phyloP scores from a whole-genome alignment of 2,888 invertebrate genomes.

The Ophion ellenae region DNA sequence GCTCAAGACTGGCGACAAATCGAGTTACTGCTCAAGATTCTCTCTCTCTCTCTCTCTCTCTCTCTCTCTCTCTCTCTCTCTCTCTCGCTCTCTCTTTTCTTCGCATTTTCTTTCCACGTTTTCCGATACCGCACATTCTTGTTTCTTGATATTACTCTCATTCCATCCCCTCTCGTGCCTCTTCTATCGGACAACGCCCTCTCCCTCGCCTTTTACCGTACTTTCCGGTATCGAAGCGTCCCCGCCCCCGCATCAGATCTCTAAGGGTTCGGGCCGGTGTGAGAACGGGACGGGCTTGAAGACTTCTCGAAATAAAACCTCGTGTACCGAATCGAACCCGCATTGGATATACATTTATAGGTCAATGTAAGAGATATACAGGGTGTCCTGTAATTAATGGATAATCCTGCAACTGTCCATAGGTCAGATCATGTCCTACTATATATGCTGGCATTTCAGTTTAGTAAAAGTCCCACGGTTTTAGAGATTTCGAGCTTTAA shows the following conservation, averaged over 20 bases:
- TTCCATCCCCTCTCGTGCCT: constrained; percentile 12
- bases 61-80: constrained; percentile 60
- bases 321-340: constrained; percentile 18
- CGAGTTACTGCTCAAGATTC: constrained; percentile 79
- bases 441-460: too few relatives aligned
- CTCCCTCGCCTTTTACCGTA: constrained; percentile 61
- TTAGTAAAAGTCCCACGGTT: too few relatives aligned
- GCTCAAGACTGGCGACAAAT: constrained; percentile 81
- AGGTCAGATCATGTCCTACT: too few relatives aligned
- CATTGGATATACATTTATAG: neutral
- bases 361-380: too few relatives aligned
- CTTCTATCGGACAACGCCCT: constrained; percentile 28
- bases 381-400: too few relatives aligned
- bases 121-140: constrained; percentile 50
- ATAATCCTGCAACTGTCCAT: too few relatives aligned
- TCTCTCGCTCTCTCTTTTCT: constrained; percentile 57
- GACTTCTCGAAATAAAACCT: constrained; percentile 36
- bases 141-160: constrained; percentile 42
- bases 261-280: constrained; percentile 14
- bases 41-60: neutral
- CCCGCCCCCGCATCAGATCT: neutral
- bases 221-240: constrained; percentile 62
- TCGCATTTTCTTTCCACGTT: constrained; percentile 36
- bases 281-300: constrained; percentile 24
- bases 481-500: too few relatives aligned